Evolutionary conservation across 30 jellyfish, hydroid and myxozoan genomes (phyloP).

Genomic region (Turritopsis rubra): DNA sequence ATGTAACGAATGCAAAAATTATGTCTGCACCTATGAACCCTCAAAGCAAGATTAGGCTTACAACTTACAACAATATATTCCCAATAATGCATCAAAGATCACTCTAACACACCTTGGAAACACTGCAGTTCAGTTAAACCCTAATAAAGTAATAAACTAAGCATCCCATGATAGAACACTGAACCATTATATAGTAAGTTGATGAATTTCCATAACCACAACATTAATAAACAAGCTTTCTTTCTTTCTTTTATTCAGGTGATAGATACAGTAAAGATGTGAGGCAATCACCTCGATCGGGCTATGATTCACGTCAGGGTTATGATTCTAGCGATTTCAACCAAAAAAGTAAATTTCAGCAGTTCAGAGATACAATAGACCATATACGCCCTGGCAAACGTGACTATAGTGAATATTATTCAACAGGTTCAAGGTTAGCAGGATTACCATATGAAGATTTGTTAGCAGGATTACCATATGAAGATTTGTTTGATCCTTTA

Average conservation of each 20-base stretch:
- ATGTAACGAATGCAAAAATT: too few relatives aligned
- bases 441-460: background rate
- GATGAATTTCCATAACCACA: too few relatives aligned
- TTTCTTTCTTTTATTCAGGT: constrained; percentile 48
- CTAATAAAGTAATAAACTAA: too few relatives aligned
- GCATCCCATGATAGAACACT: too few relatives aligned
- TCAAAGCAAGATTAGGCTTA: too few relatives aligned
- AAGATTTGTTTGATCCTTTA: background rate
- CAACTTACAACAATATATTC: too few relatives aligned
- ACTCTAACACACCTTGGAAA: too few relatives aligned
- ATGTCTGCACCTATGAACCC: too few relatives aligned
- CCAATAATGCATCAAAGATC: too few relatives aligned
- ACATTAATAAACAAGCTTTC: too few relatives aligned
- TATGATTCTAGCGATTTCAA: constrained; percentile 53
- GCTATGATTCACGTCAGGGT: constrained; percentile 12
- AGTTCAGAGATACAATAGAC: constrained; percentile 76
- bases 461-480: background rate
- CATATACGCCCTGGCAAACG: constrained; percentile 86
- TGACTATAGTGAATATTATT: constrained; percentile 67
- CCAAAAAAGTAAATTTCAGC: constrained; percentile 52
- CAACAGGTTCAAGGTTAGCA: constrained; percentile 3
- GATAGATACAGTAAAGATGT: constrained; percentile 75
- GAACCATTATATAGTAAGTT: too few relatives aligned
- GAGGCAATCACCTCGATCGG: constrained; percentile 12
- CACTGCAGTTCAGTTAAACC: too few relatives aligned